A percentile compares a stretch with the other conserved stretches of the same genome.
phyloP scores from a whole-genome alignment of 2,888 invertebrate species.

The Chrysomela aeneicollis region DNA sequence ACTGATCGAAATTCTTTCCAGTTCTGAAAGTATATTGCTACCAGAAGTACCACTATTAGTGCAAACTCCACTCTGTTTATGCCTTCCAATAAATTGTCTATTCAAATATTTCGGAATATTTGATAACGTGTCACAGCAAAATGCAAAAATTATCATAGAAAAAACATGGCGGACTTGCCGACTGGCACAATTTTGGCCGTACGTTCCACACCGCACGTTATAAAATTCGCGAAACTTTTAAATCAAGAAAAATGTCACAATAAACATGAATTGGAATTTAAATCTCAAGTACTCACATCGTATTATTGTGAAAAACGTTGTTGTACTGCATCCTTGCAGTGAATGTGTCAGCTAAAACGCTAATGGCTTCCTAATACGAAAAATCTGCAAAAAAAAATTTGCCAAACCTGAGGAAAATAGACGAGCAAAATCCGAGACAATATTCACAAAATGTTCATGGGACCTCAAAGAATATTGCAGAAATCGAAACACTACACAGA shows the following conservation, averaged over 20 bases:
- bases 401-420: neutral
- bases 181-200: neutral
- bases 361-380: constrained; percentile 49
- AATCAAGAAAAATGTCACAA: neutral
- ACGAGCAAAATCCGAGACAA: neutral
- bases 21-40: no score
- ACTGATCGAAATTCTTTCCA: no score
- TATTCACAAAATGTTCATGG: neutral
- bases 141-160: neutral
- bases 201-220: neutral
- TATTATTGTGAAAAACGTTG: constrained; percentile 61
- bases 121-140: no score
- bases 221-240: neutral
- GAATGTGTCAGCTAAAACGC: constrained; percentile 45
- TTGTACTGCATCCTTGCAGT: constrained; percentile 62
- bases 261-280: neutral
- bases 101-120: no score
- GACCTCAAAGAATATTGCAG: neutral
- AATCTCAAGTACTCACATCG: constrained; percentile 81
- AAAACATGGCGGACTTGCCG: neutral
- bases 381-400: constrained; percentile 44
- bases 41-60: no score
- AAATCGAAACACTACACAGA: neutral
- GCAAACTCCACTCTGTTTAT: no score
- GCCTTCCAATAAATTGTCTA: no score